Conservation (phyloP, 2,888 invertebrate species). For the Lamellibrachia satsuma region DNA sequence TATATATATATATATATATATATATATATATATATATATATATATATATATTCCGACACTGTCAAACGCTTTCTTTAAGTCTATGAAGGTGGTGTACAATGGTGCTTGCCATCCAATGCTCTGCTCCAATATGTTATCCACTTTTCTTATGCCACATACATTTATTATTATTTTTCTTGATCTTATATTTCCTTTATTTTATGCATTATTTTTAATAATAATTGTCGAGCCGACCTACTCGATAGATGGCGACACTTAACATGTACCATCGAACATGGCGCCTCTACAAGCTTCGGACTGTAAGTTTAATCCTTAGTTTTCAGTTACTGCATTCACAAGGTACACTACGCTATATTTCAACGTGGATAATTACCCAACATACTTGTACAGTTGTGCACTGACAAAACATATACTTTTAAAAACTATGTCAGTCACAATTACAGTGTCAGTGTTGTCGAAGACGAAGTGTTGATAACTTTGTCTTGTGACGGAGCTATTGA, state of each 20-base stretch:
- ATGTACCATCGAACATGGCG: neutral
- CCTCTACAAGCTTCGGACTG: slow-evolving; percentile 3
- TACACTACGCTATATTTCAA: neutral
- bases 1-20: too few relatives aligned
- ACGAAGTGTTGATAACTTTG: neutral
- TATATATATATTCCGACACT: too few relatives aligned
- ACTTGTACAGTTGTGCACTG: neutral
- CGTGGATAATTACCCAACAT: neutral
- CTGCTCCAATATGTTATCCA: too few relatives aligned
- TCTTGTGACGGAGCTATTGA: neutral
- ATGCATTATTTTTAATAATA: too few relatives aligned
- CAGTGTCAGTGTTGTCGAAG: too few relatives aligned
- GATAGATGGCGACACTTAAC: neutral
- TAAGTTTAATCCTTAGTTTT: neutral
- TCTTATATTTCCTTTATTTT: too few relatives aligned
- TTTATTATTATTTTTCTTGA: too few relatives aligned
- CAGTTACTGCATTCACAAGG: neutral
- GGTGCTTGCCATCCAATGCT: too few relatives aligned
- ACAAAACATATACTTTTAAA: neutral
- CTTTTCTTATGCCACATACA: too few relatives aligned
- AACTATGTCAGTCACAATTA: neutral
- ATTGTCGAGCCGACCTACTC: neutral
- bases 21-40: too few relatives aligned
- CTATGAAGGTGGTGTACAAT: too few relatives aligned
- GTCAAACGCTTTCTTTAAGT: too few relatives aligned